Conservation (phyloP, 2,797 vertebrate genomes). For the Cuculus canorus region DNA sequence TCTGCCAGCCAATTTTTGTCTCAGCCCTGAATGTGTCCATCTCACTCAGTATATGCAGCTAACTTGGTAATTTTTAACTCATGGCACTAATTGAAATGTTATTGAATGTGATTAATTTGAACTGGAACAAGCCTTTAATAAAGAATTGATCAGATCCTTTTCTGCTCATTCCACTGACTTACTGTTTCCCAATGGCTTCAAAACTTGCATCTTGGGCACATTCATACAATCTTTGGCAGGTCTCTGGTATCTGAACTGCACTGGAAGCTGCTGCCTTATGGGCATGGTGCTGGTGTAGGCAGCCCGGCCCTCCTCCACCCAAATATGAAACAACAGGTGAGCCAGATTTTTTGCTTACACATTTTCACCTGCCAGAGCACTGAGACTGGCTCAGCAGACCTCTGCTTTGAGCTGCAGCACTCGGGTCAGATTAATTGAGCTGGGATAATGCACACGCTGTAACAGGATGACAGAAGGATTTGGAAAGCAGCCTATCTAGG, state of each 20-base stretch:
- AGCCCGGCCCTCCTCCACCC: background rate
- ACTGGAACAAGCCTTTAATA: slow-evolving; percentile 27
- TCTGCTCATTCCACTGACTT: slow-evolving; percentile 18
- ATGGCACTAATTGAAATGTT: slow-evolving; percentile 57
- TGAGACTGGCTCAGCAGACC: background rate
- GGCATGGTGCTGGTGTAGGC: background rate
- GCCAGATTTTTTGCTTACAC: background rate
- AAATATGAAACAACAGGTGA: background rate
- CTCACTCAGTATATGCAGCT: slow-evolving; percentile 1
- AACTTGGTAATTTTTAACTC: slow-evolving; percentile 65
- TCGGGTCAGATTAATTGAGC: background rate
- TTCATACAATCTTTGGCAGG: background rate
- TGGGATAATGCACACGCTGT: background rate
- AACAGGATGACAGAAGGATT: background rate
- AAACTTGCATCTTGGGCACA: background rate
- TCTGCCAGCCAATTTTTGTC: slow-evolving; percentile 51
- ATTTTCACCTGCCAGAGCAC: background rate
- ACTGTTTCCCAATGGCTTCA: background rate
- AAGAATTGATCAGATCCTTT: slow-evolving; percentile 36
- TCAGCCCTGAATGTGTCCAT: background rate
- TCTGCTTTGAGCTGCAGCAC: background rate
- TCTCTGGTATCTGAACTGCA: background rate
- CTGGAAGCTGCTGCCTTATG: background rate
- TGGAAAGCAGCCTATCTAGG: background rate
- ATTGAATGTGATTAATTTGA: slow-evolving; percentile 60